Conservation (phyloP, 1,140 invertebrate species). For the Ectropis grisescens region DNA sequence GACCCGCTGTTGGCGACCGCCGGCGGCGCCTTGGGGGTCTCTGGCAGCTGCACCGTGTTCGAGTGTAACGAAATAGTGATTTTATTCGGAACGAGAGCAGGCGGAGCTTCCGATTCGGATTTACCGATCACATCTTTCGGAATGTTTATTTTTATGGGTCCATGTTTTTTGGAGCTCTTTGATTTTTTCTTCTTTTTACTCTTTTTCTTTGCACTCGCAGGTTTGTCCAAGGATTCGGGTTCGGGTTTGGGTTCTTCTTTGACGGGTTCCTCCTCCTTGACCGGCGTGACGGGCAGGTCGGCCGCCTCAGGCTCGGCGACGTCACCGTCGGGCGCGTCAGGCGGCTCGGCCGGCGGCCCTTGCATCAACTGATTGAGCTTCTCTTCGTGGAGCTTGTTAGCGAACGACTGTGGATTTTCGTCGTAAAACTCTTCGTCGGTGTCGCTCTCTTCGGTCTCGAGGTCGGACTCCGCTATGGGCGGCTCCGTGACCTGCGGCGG, state of each 20-base stretch:
- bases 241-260: slow-evolving; percentile 28
- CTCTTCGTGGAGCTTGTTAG: slow-evolving; percentile 78
- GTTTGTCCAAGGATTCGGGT: slow-evolving; percentile 54
- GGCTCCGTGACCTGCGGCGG: slow-evolving; percentile 61
- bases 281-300: slow-evolving; percentile 72
- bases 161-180: slow-evolving; percentile 69
- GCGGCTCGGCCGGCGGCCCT: slow-evolving; percentile 70
- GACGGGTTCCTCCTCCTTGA: slow-evolving; percentile 23
- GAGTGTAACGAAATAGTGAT: slow-evolving; percentile 67
- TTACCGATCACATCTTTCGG: slow-evolving; percentile 58
- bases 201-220: slow-evolving; percentile 59
- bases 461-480: slow-evolving; percentile 80
- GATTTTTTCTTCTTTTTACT: slow-evolving; percentile 71
- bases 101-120: slow-evolving; percentile 30
- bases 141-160: slow-evolving; percentile 64
- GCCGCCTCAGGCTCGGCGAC: too few relatives aligned
- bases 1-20: slow-evolving; percentile 9
- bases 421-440: slow-evolving; percentile 91
- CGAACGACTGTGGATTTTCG: slow-evolving; percentile 80
- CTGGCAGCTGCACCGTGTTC: slow-evolving; percentile 61
- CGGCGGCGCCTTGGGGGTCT: slow-evolving; percentile 24
- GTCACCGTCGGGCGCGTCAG: too few relatives aligned
- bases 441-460: slow-evolving; percentile 85
- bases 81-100: slow-evolving; percentile 51
- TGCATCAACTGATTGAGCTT: slow-evolving; percentile 78